Base-by-base conservation (phyloP, 2,888 invertebrate genomes). In the Noctuana brunneofusca region DNA sequence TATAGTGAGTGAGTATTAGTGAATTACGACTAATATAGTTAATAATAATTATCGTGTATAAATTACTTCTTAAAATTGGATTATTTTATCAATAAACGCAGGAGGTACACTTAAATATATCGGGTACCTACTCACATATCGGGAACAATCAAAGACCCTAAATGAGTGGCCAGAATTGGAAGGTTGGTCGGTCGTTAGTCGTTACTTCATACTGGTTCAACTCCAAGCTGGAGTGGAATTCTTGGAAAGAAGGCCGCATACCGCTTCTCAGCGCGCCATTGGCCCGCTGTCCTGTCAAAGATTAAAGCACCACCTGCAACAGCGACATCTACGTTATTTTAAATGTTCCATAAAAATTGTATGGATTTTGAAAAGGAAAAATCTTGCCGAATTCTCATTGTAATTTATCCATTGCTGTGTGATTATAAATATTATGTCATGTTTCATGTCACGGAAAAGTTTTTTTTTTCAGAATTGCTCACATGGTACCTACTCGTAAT, bases 161-260 rank as follows among this genome's bases (percentile, higher is more conserved):
- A 55, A n/a, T n/a, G 1, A 27, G n/a, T 27, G 38, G 3, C 49
- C 57, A 50, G 58, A 30, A 58, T 22, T 48, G 57, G 32, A 41
- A 41, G 58, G 49, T 49, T 35, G 32, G 52, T n/a, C 18, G 56
- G 30, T 57, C 18, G 14, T n/a, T n/a, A n/a, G 11, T n/a, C 4
- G 16, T 27, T 52, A 49, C 56, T 63, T 57, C 52, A 50, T 46
- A 52, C 66, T 52, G 64, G 69, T 67, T 73, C 70, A 69, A 55
- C 38, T 71, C 68, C 70, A 68, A 72, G 66, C 67, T 68, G 71
- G 75, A 76, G 75, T 79, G 76, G 78, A 84, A 80, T 89, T 89
- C 89, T 88, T 84, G 86, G 90, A 87, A 89, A 89, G 86, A 84
- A 81, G 86, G 82, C 87, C 86, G 89, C 90, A 90, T 90, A 85